Percentiles rank a stretch among this genome's conserved stretches.
These are phyloP conservation scores for Aspidiotus destructor DNA, from an alignment of 2,888 invertebrate genomes.

Conservation along the genomic window DNA sequence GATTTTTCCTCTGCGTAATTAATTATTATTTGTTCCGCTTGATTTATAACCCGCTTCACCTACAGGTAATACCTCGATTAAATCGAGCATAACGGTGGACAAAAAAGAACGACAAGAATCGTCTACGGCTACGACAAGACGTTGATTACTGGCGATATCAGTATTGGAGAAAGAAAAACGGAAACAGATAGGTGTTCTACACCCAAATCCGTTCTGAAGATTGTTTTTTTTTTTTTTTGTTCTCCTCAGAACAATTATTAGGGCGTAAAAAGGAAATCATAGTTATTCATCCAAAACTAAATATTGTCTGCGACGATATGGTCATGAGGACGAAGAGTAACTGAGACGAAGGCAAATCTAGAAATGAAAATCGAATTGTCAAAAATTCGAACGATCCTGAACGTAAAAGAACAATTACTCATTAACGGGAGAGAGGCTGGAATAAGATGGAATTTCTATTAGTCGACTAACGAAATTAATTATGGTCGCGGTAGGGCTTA, in stretches of 20 bases:
- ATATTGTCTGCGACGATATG: neutral
- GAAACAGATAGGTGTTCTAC: no score
- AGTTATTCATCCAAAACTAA: constrained; percentile 21
- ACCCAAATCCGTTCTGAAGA: neutral
- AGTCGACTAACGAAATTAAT: no score
- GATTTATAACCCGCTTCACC: neutral
- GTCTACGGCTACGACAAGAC: no score
- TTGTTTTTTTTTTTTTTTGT: neutral
- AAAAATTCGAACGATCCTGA: no score
- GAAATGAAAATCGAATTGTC: neutral
- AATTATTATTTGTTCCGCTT: neutral
- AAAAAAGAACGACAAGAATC: constrained; percentile 14
- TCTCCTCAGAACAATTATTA: constrained; percentile 9
- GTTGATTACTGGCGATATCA: no score
- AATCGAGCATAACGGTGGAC: constrained; percentile 27
- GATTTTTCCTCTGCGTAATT: neutral
- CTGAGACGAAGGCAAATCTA: neutral
- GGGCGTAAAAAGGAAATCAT: constrained; percentile 30
- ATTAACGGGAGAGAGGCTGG: no score
- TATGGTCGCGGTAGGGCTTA: no score
- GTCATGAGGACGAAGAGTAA: no score
- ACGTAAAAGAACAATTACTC: no score
- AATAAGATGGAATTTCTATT: no score
- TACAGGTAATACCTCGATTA: constrained; percentile 5
- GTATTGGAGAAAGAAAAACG: no score